These are phyloP conservation scores for Cinara cedri DNA, from an alignment of 2,888 invertebrate species.

Conservation along the genomic window DNA sequence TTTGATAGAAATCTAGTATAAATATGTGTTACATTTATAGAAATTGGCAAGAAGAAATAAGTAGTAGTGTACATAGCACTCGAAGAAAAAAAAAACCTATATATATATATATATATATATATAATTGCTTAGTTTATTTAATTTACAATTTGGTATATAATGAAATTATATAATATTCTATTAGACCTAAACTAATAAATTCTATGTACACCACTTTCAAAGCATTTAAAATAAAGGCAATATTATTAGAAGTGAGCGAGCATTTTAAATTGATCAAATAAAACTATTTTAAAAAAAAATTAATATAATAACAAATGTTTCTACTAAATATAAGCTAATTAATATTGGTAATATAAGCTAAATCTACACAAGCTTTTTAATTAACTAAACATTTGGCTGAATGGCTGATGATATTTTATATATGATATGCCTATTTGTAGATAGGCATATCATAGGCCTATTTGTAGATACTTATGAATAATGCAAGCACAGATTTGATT, in stretches of 20 bases:
- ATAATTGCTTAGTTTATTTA: not conserved
- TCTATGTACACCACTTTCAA: slow-evolving; percentile 24
- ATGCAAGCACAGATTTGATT: not conserved
- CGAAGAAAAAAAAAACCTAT: not conserved
- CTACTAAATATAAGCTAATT: not conserved
- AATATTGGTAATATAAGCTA: too few species aligned
- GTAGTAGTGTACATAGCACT: slow-evolving; percentile 32
- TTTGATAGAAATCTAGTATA: not conserved
- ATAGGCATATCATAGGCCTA: too few species aligned
- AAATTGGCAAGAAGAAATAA: slow-evolving; percentile 5
- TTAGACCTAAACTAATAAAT: not conserved
- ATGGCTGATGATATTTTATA: too few species aligned
- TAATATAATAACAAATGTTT: not conserved
- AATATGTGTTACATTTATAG: not conserved
- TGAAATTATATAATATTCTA: not conserved
- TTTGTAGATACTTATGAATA: too few species aligned
- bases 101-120: too few species aligned
- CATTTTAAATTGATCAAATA: not conserved
- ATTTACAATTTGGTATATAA: not conserved
- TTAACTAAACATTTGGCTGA: too few species aligned
- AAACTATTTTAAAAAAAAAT: not conserved
- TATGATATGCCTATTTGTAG: too few species aligned
- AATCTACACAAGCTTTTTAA: too few species aligned
- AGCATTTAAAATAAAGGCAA: not conserved
- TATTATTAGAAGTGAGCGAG: slow-evolving; percentile 29